These are phyloP conservation scores for Paraplagusia blochii DNA, from an alignment of 2,113 vertebrate species.

Conservation along the genomic window DNA sequence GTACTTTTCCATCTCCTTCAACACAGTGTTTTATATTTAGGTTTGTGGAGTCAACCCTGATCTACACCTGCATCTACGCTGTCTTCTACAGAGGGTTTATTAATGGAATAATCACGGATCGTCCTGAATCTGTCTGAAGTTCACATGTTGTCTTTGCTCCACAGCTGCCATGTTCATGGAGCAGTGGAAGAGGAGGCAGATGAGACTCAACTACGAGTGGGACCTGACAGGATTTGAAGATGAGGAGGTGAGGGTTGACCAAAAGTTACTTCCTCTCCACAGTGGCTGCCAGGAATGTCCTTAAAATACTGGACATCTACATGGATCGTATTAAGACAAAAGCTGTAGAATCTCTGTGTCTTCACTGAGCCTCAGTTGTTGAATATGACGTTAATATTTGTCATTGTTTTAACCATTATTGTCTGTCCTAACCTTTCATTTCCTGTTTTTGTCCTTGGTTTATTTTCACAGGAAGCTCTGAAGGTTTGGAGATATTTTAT, in stretches of 20 bases:
- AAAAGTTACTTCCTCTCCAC: too few relatives aligned
- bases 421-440: not conserved
- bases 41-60: too few relatives aligned
- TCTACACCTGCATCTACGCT: too few relatives aligned
- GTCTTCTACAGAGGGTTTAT: too few relatives aligned
- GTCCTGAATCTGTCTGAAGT: not conserved
- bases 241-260: slow-evolving; percentile 84
- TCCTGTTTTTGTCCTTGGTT: slow-evolving; percentile 56
- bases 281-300: too few relatives aligned
- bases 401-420: not conserved
- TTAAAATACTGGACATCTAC: too few relatives aligned
- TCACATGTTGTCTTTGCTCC: slow-evolving; percentile 20
- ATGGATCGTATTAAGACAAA: too few relatives aligned
- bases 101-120: too few relatives aligned
- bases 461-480: slow-evolving; percentile 89
- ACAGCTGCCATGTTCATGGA: slow-evolving; percentile 98
- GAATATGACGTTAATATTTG: slow-evolving; percentile 14
- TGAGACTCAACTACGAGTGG: slow-evolving; percentile 97
- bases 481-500: slow-evolving; percentile 87
- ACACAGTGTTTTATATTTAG: too few relatives aligned
- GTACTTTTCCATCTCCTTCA: too few relatives aligned
- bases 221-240: slow-evolving; percentile 98
- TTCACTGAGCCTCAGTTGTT: not conserved
- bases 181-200: slow-evolving; percentile 98
- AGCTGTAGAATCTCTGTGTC: too few relatives aligned